These are phyloP conservation scores for Acinonyx jubatus DNA, from an alignment of 2,113 vertebrate genomes.

Conservation along the genomic window DNA sequence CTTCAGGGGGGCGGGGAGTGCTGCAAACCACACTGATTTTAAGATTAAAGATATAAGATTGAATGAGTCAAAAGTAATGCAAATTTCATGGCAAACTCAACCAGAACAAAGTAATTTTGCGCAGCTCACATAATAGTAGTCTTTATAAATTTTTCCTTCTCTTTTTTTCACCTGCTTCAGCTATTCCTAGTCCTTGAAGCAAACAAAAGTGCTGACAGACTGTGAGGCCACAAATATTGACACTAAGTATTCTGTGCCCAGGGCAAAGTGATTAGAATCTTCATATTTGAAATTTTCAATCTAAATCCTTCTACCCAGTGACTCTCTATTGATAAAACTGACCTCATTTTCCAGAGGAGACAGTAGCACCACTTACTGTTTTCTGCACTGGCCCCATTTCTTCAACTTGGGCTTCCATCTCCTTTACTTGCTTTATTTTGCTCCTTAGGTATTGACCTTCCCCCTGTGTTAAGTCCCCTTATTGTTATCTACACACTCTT, in stretches of 20 bases:
- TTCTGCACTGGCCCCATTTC: fast-evolving
- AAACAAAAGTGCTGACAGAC: background rate
- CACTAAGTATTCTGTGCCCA: background rate
- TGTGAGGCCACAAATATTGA: background rate
- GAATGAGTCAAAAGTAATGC: constrained; percentile 20
- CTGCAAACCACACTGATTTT: constrained; percentile 59
- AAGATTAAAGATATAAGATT: constrained; percentile 2
- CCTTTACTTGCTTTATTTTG: background rate
- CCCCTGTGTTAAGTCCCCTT: background rate
- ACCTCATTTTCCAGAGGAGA: background rate
- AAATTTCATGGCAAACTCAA: constrained; percentile 9
- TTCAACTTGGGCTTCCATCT: background rate
- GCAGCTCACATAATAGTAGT: background rate
- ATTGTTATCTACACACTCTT: background rate
- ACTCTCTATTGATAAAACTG: background rate
- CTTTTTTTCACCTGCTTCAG: background rate
- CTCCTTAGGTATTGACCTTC: background rate
- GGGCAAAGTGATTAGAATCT: background rate
- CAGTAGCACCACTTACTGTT: background rate
- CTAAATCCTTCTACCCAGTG: background rate
- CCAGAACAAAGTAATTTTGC: background rate
- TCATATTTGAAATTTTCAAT: background rate
- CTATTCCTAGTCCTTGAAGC: background rate
- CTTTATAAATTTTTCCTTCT: background rate
- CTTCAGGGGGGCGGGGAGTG: background rate